Evolutionary conservation across 2,888 invertebrate species (phyloP).

Genomic region (Lepidochitona cinerea): DNA sequence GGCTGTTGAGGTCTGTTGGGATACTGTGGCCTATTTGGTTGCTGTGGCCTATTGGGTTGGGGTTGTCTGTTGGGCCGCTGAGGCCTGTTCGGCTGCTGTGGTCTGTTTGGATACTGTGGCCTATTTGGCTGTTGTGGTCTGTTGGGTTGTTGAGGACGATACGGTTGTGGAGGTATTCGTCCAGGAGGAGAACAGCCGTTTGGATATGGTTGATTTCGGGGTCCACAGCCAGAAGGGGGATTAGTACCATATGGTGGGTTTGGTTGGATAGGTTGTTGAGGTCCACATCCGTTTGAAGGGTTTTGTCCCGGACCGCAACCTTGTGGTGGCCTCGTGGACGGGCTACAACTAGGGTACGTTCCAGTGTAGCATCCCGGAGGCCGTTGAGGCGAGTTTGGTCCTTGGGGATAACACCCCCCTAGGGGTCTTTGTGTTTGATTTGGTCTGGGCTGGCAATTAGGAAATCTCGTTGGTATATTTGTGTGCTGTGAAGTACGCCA

Average conservation of each 20-base stretch:
- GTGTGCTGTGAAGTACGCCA: too few species aligned
- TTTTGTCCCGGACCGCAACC: neutral
- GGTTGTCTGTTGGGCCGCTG: too few species aligned
- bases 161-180: neutral
- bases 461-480: too few species aligned
- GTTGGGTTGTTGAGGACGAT: neutral
- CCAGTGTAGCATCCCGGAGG: too few species aligned
- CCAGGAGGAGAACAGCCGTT: neutral
- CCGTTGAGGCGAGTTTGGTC: neutral
- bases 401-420: neutral
- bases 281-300: neutral
- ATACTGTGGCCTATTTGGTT: neutral
- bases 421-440: neutral
- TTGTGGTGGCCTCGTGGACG: neutral
- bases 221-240: neutral
- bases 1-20: neutral
- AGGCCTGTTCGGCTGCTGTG: too few species aligned
- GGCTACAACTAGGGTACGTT: too few species aligned
- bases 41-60: neutral
- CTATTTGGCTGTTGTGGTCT: neutral
- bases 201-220: neutral
- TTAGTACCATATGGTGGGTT: neutral
- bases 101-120: neutral
- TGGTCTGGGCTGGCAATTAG: too few species aligned
- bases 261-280: neutral